phyloP scores from a whole-genome alignment of 2,113 vertebrate species.

The Asarcornis scutulata region DNA sequence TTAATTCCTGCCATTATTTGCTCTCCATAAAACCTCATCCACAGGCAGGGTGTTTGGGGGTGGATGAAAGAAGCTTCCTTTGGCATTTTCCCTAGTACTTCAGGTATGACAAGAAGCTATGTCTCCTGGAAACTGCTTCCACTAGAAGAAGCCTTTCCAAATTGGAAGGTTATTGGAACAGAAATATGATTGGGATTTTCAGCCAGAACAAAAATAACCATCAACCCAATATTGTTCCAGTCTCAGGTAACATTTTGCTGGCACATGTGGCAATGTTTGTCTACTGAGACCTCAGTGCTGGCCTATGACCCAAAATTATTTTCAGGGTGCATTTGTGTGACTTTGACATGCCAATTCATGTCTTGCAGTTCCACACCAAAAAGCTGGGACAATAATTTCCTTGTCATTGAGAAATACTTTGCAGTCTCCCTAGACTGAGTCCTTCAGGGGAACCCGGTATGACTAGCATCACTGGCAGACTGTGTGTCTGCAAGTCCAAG shows the following conservation, averaged over 20 bases:
- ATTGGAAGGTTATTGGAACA: not conserved
- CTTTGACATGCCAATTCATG: not conserved
- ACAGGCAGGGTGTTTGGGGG: not conserved
- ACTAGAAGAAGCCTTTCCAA: not conserved
- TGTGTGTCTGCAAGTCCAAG: not conserved
- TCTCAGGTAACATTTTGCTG: not conserved
- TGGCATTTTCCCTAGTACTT: not conserved
- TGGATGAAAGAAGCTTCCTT: not conserved
- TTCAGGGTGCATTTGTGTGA: not conserved
- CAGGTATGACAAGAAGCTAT: not conserved
- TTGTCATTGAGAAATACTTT: not conserved
- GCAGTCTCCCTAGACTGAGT: not conserved
- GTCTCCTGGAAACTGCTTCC: not conserved
- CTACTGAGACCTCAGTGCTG: not conserved
- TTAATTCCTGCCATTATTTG: not conserved
- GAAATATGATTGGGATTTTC: not conserved
- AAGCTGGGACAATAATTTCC: not conserved
- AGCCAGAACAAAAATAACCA: not conserved
- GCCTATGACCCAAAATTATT: not conserved
- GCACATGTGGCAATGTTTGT: not conserved
- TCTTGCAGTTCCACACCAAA: not conserved
- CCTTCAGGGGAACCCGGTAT: not conserved
- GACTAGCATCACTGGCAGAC: not conserved
- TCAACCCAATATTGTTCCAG: not conserved
- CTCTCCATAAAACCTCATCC: not conserved